Conservation (phyloP, 2,888 invertebrate genomes). For the Trissonchulus sp. region DNA sequence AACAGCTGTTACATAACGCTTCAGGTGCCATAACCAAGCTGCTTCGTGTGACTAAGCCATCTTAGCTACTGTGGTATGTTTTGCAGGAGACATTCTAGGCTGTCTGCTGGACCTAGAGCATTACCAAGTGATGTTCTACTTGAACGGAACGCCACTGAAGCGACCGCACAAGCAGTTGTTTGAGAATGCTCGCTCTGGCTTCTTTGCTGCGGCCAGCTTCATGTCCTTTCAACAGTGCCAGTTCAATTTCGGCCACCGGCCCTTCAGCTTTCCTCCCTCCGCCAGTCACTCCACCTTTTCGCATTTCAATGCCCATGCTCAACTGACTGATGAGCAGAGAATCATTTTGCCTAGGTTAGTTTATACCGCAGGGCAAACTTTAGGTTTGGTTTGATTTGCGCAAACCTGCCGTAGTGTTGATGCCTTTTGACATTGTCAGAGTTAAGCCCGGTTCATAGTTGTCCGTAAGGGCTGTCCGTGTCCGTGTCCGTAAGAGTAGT, state of each 20-base stretch:
- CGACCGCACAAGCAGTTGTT: constrained; percentile 67
- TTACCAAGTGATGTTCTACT: constrained; percentile 69
- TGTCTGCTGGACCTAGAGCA: constrained; percentile 71
- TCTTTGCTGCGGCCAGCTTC: constrained; percentile 89
- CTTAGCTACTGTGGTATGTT: too few species aligned
- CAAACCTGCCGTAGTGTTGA: too few species aligned
- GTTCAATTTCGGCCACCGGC: constrained; percentile 79
- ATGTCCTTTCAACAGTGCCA: constrained; percentile 92
- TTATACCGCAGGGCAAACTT: too few species aligned
- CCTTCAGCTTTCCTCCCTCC: constrained; percentile 70
- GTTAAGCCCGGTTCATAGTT: too few species aligned
- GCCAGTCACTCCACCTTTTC: constrained; percentile 58
- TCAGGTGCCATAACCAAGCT: too few species aligned
- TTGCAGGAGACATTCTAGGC: constrained; percentile 69
- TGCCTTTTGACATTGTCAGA: too few species aligned
- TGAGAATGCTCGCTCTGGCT: constrained; percentile 71
- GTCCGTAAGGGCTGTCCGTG: too few species aligned
- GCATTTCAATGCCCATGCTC: constrained; percentile 71
- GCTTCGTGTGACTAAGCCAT: too few species aligned
- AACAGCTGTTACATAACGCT: too few species aligned
- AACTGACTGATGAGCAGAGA: constrained; percentile 70
- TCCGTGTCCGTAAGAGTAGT: too few species aligned
- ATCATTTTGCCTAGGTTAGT: constrained; percentile 67
- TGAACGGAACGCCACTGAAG: constrained; percentile 69
- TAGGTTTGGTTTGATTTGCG: neutral